Evolutionary conservation across 2,113 vertebrate species (phyloP), one percentile per base, ranked within the genome.

Genomic region (Collichthys lucidus): DNA sequence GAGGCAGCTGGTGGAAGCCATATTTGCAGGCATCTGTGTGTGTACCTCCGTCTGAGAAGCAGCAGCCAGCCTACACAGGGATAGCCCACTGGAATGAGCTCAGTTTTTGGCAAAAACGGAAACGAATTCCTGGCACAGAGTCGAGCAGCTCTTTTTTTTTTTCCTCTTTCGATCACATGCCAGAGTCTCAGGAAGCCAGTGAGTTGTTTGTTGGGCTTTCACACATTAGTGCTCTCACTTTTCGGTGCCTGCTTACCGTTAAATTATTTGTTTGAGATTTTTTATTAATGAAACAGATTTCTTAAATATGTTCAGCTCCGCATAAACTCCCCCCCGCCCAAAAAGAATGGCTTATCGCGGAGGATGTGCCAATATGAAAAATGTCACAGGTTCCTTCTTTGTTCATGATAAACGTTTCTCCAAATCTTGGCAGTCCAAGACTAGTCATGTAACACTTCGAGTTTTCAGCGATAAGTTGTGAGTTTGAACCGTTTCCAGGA

Each of bases 1-100:
- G 90, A 92, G 92, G 92, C 93, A 94, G 92, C 92, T 92, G 92
- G 87, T 90, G 89, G 90, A 91, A 92, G 93, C 90, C 93, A 93
- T 93, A 86, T 94, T 93, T 91, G 90, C 90, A 89, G 90, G 88
- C 84, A 89, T 94, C 90, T 92, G 88, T 93, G 89, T 91, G 89
- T 92, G 90, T 92, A 91, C 89, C 87, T 90, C 83, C 62, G 88
- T 84, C 81, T 91, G 90, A 91, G 90, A 70, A 89, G 90, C 92
- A 90, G 89, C 88, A 92, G 83, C 83, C 89, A 93, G 92, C 88
- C 90, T 94, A 90, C 85, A 73, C 84, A 87, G 86, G 92, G 92
- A 92, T 92, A 91, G 90, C 91, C 80, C 78, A 67, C 91, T 92
- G 92, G 88, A 95, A 90, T 91, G 88, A 93, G 89, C 91, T 93